Percentiles rank a stretch among this genome's conserved stretches.
Evolutionary conservation across 1,140 invertebrate species (phyloP).

Genomic region (Wasmannia auropunctata): DNA sequence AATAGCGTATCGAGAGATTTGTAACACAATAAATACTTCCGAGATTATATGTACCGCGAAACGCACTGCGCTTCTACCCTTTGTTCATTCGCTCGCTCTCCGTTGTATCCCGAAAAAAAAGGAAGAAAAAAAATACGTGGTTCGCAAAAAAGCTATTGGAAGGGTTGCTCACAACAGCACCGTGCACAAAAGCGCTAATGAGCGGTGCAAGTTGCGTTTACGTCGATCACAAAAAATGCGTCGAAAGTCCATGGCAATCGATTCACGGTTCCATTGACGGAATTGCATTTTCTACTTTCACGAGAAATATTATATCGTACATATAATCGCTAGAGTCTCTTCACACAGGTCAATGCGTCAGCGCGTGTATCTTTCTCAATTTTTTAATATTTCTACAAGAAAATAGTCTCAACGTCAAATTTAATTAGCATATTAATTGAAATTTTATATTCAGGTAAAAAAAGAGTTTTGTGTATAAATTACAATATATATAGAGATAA

Average conservation of each 20-base stretch:
- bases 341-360: not conserved
- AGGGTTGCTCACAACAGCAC: not conserved
- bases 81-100: not conserved
- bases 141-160: slow-evolving; percentile 2
- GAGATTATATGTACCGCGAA: slow-evolving; percentile 5
- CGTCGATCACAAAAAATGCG: slow-evolving; percentile 15
- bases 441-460: not conserved
- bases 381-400: not conserved
- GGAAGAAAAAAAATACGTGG: not conserved
- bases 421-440: not conserved
- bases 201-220: slow-evolving; percentile 32
- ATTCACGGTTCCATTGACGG: not conserved
- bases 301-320: not conserved
- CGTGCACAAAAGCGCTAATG: slow-evolving; percentile 39
- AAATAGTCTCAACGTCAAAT: not conserved
- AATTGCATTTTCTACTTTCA: not conserved
- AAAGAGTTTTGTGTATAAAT: not conserved
- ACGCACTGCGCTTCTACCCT: not conserved
- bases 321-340: not conserved
- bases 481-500: not conserved
- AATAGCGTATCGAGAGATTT: slow-evolving; percentile 26
- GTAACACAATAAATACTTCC: slow-evolving; percentile 36
- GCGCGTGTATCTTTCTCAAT: not conserved
- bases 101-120: not conserved
- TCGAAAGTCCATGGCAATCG: not conserved